Evolutionary conservation across 2,888 invertebrate genomes (phyloP), one percentile per base, ranked within the genome.

Genomic region (Eristalis tenax): DNA sequence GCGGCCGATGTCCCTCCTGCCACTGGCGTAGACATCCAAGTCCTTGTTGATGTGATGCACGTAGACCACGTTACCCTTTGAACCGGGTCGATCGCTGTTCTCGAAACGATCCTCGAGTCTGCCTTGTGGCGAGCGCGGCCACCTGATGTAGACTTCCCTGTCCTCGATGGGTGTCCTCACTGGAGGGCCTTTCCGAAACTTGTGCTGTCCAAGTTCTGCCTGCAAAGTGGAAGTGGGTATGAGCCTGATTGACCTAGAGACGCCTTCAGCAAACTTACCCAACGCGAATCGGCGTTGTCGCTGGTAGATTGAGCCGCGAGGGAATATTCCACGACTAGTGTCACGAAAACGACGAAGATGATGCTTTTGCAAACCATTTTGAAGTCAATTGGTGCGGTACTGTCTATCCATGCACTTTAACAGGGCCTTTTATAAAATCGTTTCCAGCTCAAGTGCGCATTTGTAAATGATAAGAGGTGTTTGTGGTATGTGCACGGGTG

Each of bases 281-380:
- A 50, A n/a, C 43, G n/a, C 18, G 43, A 4, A 1, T 43, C 2
- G 4, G 15, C 5, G 11, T 15, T 11, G 13, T 28, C 13, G 4
- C 15, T 26, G 2, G 28, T 15, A 5, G 26, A 26, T 15, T 26
- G 26, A 28, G 28, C 61, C 4, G 26, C 28, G 6, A 32, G 32
- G n/a, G 56, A 56, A 4, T 28, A 69, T 56, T 18, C 68, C 32
- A 69, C 28, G 3, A 32, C 6, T 5, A 68, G 28, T 13, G 68
- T 32, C 13, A 69, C n/a, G 23, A 56, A 56, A 5, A 28, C 68
- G 68, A 69, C 18, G 18, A 69, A 32, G 15, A 28, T 13, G 10
- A 26, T 15, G 10, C 43, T 73, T 23, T 73, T 80, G 61, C 59
- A 38, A 43, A 73, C 66, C 79, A 79, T 73, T 8, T 26, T 43